phyloP scores from a whole-genome alignment of 2,113 vertebrate species.

The Lynx canadensis region DNA sequence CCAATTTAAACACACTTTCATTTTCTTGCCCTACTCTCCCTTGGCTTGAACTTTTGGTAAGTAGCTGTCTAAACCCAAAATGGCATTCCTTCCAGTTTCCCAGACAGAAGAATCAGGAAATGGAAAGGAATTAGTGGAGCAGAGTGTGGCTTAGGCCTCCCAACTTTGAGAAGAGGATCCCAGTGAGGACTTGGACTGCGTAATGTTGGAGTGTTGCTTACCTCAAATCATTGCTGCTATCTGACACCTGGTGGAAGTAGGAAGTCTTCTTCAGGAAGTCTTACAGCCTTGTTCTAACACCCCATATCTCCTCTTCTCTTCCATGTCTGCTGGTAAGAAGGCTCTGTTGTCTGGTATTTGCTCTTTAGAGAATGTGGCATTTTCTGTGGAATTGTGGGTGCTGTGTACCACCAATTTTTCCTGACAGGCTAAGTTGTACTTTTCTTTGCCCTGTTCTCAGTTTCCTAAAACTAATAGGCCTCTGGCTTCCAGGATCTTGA shows the following conservation, averaged over 20 bases:
- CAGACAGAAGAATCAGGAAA: background rate
- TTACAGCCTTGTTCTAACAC: background rate
- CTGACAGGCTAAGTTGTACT: background rate
- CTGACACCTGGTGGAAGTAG: too few species aligned
- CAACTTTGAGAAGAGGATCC: background rate
- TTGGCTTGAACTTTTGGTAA: background rate
- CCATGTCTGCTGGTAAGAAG: background rate
- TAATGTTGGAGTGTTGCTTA: background rate
- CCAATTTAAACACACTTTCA: background rate
- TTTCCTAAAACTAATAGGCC: background rate
- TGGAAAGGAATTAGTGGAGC: background rate
- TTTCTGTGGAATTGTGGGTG: background rate
- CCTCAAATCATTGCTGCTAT: background rate
- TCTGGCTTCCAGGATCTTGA: background rate
- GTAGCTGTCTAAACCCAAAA: background rate
- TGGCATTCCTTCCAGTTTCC: background rate
- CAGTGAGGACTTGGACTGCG: background rate
- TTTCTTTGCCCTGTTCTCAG: background rate
- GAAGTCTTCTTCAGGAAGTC: background rate
- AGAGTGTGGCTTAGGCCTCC: background rate
- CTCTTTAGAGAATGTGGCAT: background rate
- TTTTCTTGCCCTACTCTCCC: background rate
- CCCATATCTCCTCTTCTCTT: too few species aligned
- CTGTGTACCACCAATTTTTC: background rate
- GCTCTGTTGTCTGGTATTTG: background rate